A percentile compares a stretch with the other conserved stretches of the same genome.
These are phyloP conservation scores for Trinorchestia longiramus DNA, from an alignment of 1,140 invertebrate genomes.

Conservation along the genomic window DNA sequence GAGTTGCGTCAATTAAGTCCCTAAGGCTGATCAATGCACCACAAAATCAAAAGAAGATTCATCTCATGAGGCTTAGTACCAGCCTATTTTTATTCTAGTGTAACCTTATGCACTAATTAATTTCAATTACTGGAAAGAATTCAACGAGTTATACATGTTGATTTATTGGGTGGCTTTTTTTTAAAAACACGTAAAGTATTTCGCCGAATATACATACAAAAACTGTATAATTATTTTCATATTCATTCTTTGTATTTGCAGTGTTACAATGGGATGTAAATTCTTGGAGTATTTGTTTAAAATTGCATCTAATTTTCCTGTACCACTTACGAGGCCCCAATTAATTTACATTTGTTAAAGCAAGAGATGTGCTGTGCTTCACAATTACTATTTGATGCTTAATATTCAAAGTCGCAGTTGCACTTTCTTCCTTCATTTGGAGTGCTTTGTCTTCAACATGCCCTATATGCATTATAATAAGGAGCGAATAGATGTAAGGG, in stretches of 20 bases:
- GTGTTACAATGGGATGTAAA: background rate
- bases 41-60: background rate
- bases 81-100: background rate
- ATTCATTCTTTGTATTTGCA: background rate
- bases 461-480: background rate
- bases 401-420: background rate
- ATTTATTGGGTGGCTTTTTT: background rate
- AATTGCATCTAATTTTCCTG: background rate
- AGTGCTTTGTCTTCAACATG: background rate
- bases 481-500: conserved; percentile 30
- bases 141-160: background rate
- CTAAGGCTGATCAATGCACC: background rate
- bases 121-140: background rate
- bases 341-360: background rate
- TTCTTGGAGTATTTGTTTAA: background rate
- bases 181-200: background rate
- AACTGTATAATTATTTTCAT: background rate
- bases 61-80: background rate
- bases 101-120: background rate
- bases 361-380: background rate
- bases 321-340: background rate
- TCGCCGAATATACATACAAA: background rate
- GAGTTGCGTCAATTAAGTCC: background rate
- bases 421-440: background rate
- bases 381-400: background rate